These are phyloP conservation scores for Coracias cyanogaster DNA, from an alignment of 2,797 vertebrate species.

Conservation along the genomic window DNA sequence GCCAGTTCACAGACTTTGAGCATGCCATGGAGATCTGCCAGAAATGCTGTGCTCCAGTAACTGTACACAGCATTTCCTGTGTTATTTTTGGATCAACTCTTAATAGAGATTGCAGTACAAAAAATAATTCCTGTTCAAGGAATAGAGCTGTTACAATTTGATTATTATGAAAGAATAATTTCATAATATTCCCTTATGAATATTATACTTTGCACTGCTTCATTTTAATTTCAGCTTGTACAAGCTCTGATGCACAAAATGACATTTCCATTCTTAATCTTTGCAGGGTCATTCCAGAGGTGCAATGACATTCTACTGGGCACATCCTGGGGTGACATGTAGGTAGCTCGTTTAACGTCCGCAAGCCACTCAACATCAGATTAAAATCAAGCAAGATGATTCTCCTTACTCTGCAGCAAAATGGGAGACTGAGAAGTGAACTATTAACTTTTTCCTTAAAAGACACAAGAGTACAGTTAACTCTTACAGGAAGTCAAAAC, in stretches of 20 bases:
- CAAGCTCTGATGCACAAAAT: background rate
- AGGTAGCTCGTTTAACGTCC: background rate
- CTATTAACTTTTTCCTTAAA: background rate
- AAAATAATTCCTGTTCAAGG: background rate
- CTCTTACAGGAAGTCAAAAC: background rate
- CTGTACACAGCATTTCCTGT: constrained; percentile 23
- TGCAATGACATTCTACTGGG: background rate
- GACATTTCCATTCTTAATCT: background rate
- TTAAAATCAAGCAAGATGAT: background rate
- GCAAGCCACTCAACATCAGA: background rate
- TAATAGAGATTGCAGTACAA: background rate
- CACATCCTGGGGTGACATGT: background rate
- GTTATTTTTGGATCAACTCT: constrained; percentile 31
- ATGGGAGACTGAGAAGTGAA: background rate
- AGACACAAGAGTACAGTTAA: background rate
- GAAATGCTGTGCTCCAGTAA: background rate
- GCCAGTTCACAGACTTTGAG: background rate
- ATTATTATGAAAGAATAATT: background rate
- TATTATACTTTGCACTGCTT: background rate
- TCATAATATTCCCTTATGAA: background rate
- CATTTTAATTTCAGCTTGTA: background rate
- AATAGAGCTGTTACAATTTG: background rate
- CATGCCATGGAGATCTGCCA: background rate
- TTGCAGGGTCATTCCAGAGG: background rate
- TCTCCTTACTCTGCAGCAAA: background rate